Evolutionary conservation across 1,140 invertebrate genomes (phyloP).

Genomic region (Eurosta solidaginis): DNA sequence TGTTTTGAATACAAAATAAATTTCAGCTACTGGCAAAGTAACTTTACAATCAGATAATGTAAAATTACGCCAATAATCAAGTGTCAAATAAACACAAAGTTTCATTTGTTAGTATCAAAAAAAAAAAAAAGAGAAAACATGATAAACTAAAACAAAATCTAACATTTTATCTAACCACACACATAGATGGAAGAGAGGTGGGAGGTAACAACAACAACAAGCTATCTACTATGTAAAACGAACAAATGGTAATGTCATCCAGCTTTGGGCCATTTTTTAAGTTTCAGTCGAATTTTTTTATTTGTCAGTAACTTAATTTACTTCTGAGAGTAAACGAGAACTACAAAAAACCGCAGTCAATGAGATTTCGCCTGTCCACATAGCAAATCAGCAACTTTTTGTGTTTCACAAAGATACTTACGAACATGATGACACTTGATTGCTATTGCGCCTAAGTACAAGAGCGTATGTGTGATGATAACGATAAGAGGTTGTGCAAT

Average conservation of each 20-base stretch:
- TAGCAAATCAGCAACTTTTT: not conserved
- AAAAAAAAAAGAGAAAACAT: too few relatives aligned
- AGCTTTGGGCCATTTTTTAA: conserved; percentile 1
- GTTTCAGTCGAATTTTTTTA: not conserved
- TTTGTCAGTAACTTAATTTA: not conserved
- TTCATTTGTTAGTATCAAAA: not conserved
- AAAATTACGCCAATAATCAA: conserved; percentile 28
- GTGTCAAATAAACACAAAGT: conserved; percentile 23
- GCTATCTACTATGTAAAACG: too few relatives aligned
- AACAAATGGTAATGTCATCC: not conserved
- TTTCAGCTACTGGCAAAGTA: not conserved
- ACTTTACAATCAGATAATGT: conserved; percentile 31
- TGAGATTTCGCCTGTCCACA: not conserved
- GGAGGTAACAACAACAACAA: too few relatives aligned
- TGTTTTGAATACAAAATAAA: too few relatives aligned
- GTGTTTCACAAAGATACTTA: not conserved
- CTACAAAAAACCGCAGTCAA: not conserved
- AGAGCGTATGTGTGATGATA: not conserved
- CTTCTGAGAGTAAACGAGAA: not conserved
- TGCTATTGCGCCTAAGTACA: not conserved
- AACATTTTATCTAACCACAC: too few relatives aligned
- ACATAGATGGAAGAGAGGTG: too few relatives aligned
- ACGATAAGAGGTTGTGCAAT: not conserved
- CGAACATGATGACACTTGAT: not conserved
- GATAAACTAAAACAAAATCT: not conserved